Base-by-base conservation (phyloP, 1,140 invertebrate genomes). In the Lucilia cuprina region DNA sequence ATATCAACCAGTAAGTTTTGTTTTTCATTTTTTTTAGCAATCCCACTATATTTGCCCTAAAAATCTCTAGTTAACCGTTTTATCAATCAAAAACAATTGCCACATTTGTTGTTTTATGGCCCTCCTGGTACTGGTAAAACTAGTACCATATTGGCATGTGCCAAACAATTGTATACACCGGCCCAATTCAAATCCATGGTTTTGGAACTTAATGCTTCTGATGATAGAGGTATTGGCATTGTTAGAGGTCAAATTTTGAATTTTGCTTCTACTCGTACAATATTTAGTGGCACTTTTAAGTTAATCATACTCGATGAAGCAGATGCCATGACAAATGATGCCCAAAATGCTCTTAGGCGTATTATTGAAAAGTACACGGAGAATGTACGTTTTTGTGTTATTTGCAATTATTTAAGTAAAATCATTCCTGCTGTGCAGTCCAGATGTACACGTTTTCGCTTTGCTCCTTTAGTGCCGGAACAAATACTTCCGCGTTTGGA, bases 321-420 rank as follows among this genome's bases (percentile, higher is more conserved):
- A 12, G 99, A 99, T 94, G 98, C 99, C 2, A 99, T 99, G 99
- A 99, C 99, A 4, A 97, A 98, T 91, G 98, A 99, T 95, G 99
- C 99, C 5, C 99, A 99, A 92, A 99, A 99, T 95, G 98, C 99
- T 47, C 92, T 99, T 2, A 93, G 98, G 87, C 95, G 99, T 94
- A 98, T 99, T 87, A 99, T 99, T 91, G 99, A 99, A 91, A 99
- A 99, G 90, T 99, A 98, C 88, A 99, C 99, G 30, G 98, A 99
- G 84, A 99, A 99, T 92, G 97, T 98, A 1, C 93, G 99, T 35
- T 99, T 99, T 91, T 99, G 99, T 90, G 95, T 99, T 74, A 99
- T 99, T 88, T 99, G 98, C 91, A 99, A 99, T 92, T 99, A 99
- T 91, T 91, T 99, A 70, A 97, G 97, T 84, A 99, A 99, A 93